These are phyloP conservation scores for Drosophila mimica DNA, from an alignment of 2,888 invertebrate genomes.

Conservation along the genomic window DNA sequence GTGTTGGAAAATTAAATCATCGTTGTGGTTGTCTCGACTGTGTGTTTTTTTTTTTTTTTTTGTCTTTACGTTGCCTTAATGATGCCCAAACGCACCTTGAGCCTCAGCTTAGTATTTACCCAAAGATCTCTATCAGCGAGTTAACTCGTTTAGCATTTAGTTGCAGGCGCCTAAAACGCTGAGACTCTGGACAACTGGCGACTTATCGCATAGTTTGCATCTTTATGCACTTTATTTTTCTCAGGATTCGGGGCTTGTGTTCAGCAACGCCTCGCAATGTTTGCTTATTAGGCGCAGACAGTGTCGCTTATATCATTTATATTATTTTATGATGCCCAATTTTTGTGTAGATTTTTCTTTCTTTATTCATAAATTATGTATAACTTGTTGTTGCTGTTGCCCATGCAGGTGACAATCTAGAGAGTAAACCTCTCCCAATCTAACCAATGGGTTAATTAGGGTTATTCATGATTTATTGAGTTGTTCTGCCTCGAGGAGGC, in stretches of 20 bases:
- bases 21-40: slow-evolving; percentile 54
- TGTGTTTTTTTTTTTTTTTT: slow-evolving; percentile 20
- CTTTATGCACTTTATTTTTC: slow-evolving; percentile 54
- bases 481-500: slow-evolving; percentile 33
- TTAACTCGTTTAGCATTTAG: slow-evolving; percentile 84
- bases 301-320: slow-evolving; percentile 81
- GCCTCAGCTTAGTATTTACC: slow-evolving; percentile 68
- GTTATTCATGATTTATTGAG: slow-evolving; percentile 77
- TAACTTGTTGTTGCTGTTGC: slow-evolving; percentile 58
- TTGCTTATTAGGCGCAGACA: slow-evolving; percentile 77
- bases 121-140: slow-evolving; percentile 82
- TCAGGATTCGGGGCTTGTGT: slow-evolving; percentile 55
- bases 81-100: slow-evolving; percentile 76
- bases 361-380: slow-evolving; percentile 64
- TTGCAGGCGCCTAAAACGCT: slow-evolving; percentile 79
- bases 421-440: slow-evolving; percentile 23
- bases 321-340: slow-evolving; percentile 73
- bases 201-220: slow-evolving; percentile 73
- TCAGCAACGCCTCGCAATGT: slow-evolving; percentile 59
- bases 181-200: slow-evolving; percentile 19
- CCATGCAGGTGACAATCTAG: slow-evolving; percentile 68
- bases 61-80: slow-evolving; percentile 61
- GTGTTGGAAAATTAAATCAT: slow-evolving; percentile 82
- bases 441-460: slow-evolving; percentile 67
- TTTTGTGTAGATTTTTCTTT: slow-evolving; percentile 15